Conservation (phyloP, 2,888 invertebrate genomes). For the Drosophila subsilvestris region DNA sequence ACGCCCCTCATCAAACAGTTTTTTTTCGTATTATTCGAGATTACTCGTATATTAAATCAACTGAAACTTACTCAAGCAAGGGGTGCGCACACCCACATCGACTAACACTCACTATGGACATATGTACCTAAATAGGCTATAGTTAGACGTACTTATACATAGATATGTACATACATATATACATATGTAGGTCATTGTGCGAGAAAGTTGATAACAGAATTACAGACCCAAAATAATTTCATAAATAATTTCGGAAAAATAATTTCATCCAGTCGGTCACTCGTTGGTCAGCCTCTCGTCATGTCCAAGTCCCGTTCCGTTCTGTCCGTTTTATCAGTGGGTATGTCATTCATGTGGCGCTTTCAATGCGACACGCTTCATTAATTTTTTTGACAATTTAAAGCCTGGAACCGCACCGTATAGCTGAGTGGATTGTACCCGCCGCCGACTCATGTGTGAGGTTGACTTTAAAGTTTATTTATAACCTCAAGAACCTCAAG, state of each 20-base stretch:
- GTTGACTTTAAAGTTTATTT: slow-evolving; percentile 56
- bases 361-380: slow-evolving; percentile 65
- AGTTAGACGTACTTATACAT: slow-evolving; percentile 19
- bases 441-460: slow-evolving; percentile 29
- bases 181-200: slow-evolving; percentile 62
- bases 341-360: slow-evolving; percentile 42
- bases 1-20: slow-evolving; percentile 48
- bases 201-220: slow-evolving; percentile 56
- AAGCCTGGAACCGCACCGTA: slow-evolving; percentile 34
- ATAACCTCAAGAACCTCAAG: slow-evolving; percentile 36
- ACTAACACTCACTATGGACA: slow-evolving; percentile 5
- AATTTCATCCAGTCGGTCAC: slow-evolving; percentile 40
- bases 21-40: slow-evolving; percentile 16
- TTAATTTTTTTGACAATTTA: slow-evolving; percentile 64
- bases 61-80: slow-evolving; percentile 39
- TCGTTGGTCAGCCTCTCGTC: slow-evolving; percentile 1
- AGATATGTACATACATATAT: slow-evolving; percentile 58
- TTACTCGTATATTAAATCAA: slow-evolving; percentile 47
- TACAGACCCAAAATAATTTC: slow-evolving; percentile 43
- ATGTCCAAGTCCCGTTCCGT: slow-evolving; percentile 10
- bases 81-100: slow-evolving; percentile 9
- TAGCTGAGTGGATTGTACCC: slow-evolving; percentile 21
- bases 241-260: slow-evolving; percentile 15
- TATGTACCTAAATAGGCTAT: slow-evolving; percentile 7
- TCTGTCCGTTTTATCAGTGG: slow-evolving; percentile 3